These are phyloP conservation scores for Eleutherodactylus coqui DNA, from an alignment of 2,797 vertebrate species.

Conservation along the genomic window DNA sequence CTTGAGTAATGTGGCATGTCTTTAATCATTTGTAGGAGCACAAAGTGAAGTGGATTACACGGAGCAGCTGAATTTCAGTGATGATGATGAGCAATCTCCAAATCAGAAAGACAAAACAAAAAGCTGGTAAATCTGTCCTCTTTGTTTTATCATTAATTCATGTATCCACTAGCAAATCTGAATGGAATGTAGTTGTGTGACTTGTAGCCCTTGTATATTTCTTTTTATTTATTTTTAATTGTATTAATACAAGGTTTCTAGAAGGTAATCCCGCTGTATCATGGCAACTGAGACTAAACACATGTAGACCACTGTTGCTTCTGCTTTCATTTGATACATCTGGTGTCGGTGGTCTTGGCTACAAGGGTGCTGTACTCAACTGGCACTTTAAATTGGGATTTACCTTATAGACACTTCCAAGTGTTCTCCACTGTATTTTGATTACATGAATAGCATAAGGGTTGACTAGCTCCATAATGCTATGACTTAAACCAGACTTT, in stretches of 20 bases:
- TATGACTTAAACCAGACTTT: neutral
- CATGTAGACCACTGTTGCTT: no score
- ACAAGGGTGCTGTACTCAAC: no score
- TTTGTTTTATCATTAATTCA: neutral
- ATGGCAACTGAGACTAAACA: no score
- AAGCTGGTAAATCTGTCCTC: constrained; percentile 79
- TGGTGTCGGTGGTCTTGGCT: no score
- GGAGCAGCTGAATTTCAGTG: constrained; percentile 98
- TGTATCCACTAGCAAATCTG: neutral
- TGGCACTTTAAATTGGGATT: constrained; percentile 41
- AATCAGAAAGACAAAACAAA: constrained; percentile 86
- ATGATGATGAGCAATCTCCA: constrained; percentile 92
- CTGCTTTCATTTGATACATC: no score
- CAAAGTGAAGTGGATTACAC: constrained; percentile 99
- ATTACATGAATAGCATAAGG: neutral
- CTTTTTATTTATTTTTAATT: neutral
- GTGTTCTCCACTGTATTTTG: constrained; percentile 41
- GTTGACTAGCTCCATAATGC: neutral
- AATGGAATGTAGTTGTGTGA: neutral
- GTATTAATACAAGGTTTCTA: constrained; percentile 31
- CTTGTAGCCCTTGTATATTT: constrained; percentile 14
- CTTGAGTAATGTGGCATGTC: no score
- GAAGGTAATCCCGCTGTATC: no score
- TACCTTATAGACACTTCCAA: constrained; percentile 41
- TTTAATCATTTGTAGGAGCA: constrained; percentile 80